Base-by-base conservation (phyloP, 1,140 invertebrate species). In the Drosophila prosaltans region DNA sequence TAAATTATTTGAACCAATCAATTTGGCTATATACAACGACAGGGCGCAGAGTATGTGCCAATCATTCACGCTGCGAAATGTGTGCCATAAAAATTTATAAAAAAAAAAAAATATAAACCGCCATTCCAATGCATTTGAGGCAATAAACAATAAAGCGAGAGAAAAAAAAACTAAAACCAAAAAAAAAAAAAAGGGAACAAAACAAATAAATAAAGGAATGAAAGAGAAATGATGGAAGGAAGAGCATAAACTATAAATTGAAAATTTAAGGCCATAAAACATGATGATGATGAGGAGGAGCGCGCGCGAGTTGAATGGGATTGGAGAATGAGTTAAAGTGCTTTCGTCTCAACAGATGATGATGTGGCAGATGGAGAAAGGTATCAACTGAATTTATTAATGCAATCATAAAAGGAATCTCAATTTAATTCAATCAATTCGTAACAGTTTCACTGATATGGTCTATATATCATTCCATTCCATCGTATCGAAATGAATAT, bases 361-460 rank as follows among this genome's bases (percentile, higher is more conserved):
- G 45, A 48, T 51, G 45, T 10, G 45, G 43, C 16, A 62, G 62
- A 28, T 55, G n/a, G 10, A 10, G 48, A 58, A 62, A n/a, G 45
- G 58, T 58, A 58, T 61, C 65, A 60, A 39, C 69, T 43, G 76
- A 72, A 73, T 85, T 88, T 78, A 82, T 86, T 75, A 86, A 88
- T 88, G 80, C 76, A 83, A 83, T 88, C 80, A 71, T 63, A 77
- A 88, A 74, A 84, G 84, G 89, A 89, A 89, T 81, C 81, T 57
- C 78, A 79, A 89, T 84, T 89, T 89, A 89, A 89, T 89, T 84
- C 85, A 81, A 89, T 89, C 85, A 80, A 84, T 90, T 78, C 64
- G 66, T 51, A 51, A 51, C 45, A 51, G 24, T 72, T 36, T 66
- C 45, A 51, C 45, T 51, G 45, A 51, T 51, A 51, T 26, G 24